These are phyloP conservation scores for Noctuana brunneofusca DNA, from an alignment of 2,888 invertebrate species.

Conservation along the genomic window DNA sequence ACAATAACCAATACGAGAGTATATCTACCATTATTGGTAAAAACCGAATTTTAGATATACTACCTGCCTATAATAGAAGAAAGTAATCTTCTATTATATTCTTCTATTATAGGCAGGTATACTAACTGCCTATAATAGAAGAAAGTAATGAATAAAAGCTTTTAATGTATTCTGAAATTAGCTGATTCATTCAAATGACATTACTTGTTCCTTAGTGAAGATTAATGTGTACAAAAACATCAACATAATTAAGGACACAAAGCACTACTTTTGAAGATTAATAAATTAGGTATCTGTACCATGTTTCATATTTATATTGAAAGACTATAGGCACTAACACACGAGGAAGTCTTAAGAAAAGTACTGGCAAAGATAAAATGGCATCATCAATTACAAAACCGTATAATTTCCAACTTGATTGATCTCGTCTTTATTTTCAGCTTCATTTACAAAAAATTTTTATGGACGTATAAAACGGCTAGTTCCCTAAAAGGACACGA, in stretches of 20 bases:
- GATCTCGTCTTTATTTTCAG: neutral
- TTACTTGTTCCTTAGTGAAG: neutral
- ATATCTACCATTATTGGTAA: neutral
- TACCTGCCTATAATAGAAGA: neutral
- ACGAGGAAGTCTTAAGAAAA: no score
- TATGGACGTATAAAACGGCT: conserved; percentile 6
- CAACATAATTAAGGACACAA: neutral
- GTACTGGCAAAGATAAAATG: no score
- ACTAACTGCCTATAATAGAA: neutral
- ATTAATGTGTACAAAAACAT: conserved; percentile 4
- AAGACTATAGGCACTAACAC: no score
- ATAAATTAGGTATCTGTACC: neutral
- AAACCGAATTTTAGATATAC: no score
- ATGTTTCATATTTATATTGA: no score
- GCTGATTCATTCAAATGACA: neutral
- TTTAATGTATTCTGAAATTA: neutral
- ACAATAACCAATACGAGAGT: no score
- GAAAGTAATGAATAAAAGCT: neutral
- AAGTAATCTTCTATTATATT: no score
- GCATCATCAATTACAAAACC: no score
- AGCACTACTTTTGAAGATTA: neutral
- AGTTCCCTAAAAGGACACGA: conserved; percentile 18
- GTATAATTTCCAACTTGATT: neutral
- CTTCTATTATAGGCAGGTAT: neutral
- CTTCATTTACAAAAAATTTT: conserved; percentile 4